These are phyloP conservation scores for Protobothrops flavoviridis DNA, from an alignment of 2,113 vertebrate genomes.

Conservation along the genomic window DNA sequence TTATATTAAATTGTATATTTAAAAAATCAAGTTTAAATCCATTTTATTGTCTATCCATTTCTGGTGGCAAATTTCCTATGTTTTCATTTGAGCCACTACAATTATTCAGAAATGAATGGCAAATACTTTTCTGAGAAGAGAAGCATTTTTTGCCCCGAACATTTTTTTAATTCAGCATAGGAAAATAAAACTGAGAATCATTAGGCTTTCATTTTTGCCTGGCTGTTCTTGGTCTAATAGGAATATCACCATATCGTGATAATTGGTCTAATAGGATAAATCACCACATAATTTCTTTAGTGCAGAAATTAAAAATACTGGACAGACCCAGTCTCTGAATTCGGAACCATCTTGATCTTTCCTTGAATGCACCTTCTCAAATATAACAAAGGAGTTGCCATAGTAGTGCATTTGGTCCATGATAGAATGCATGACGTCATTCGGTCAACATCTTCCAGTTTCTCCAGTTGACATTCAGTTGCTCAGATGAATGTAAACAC, in stretches of 20 bases:
- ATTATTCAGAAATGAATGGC: not conserved
- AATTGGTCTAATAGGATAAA: not conserved
- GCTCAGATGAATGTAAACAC: rapidly evolving
- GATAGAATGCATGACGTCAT: not conserved
- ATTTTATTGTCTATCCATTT: not conserved
- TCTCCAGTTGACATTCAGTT: not conserved
- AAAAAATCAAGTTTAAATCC: not conserved
- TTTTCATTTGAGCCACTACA: not conserved
- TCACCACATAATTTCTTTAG: not conserved
- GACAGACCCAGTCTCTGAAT: not conserved
- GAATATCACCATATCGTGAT: not conserved
- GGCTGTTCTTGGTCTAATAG: not conserved
- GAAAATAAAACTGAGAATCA: not conserved
- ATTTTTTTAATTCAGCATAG: not conserved
- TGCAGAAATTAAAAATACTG: not conserved
- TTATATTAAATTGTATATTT: not conserved
- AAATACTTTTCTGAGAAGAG: not conserved
- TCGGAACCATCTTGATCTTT: not conserved
- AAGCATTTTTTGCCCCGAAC: not conserved
- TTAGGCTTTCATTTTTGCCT: not conserved
- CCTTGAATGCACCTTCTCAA: not conserved
- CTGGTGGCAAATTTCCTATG: rapidly evolving
- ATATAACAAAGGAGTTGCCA: not conserved
- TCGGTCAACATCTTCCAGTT: rapidly evolving
- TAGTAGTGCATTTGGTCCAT: not conserved